These are phyloP conservation scores for Drosophila navojoa DNA, from an alignment of 1,140 invertebrate genomes.

Conservation along the genomic window DNA sequence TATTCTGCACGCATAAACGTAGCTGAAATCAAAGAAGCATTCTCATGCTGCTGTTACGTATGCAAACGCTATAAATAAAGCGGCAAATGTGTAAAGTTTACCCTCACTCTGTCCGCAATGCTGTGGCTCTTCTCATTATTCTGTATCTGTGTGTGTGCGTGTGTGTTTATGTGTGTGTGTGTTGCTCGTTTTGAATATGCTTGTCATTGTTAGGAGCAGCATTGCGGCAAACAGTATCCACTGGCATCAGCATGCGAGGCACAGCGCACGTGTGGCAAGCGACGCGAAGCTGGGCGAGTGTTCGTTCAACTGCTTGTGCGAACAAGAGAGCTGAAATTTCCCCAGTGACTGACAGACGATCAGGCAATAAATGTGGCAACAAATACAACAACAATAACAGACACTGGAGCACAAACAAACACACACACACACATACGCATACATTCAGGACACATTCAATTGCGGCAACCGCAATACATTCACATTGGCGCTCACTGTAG, in stretches of 20 bases:
- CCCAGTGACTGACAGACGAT: constrained; percentile 75
- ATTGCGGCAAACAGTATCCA: constrained; percentile 59
- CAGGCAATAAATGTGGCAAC: constrained; percentile 56
- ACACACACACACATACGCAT: not conserved
- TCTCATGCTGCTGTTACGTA: constrained; percentile 37
- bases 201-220: constrained; percentile 72
- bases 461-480: constrained; percentile 74
- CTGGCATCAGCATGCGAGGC: constrained; percentile 46
- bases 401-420: not conserved
- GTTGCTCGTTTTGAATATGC: constrained; percentile 69
- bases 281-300: not conserved
- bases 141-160: constrained; percentile 12
- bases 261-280: constrained; percentile 55
- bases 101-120: constrained; percentile 40
- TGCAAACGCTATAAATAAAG: constrained; percentile 69
- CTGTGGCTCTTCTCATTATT: constrained; percentile 8
- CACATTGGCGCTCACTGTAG: constrained; percentile 34
- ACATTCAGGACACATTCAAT: constrained; percentile 61
- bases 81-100: constrained; percentile 76
- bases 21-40: constrained; percentile 21
- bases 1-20: constrained; percentile 23
- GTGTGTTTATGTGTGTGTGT: no score
- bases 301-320: constrained; percentile 19
- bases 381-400: constrained; percentile 28
- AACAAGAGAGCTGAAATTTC: constrained; percentile 65